Evolutionary conservation across 2,888 invertebrate genomes (phyloP).

Genomic region (Bombylius discolor): DNA sequence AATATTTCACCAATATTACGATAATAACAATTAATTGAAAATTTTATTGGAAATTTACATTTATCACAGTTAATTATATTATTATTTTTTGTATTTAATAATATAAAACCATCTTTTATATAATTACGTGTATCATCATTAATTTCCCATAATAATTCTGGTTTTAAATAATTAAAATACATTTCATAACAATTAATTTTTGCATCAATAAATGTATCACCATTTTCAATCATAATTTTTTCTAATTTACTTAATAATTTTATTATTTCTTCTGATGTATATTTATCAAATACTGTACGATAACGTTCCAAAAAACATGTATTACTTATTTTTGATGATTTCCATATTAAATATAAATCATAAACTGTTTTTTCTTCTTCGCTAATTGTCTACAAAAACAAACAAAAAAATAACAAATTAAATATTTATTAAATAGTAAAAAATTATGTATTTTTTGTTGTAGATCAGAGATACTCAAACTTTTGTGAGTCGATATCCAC

Average conservation of each 20-base stretch:
- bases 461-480: no score
- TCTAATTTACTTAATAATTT: conserved; percentile 27
- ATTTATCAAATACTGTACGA: conserved; percentile 32
- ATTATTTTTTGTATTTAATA: conserved; percentile 21
- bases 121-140: conserved; percentile 33
- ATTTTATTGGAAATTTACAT: conserved; percentile 33
- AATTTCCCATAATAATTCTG: conserved; percentile 36
- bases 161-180: conserved; percentile 36
- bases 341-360: conserved; percentile 33
- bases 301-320: conserved; percentile 31
- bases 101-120: conserved; percentile 30
- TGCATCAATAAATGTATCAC: conserved; percentile 26
- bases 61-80: conserved; percentile 29
- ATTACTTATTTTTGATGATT: conserved; percentile 33
- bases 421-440: no score
- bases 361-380: conserved; percentile 35
- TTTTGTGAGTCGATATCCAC: no score
- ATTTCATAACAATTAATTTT: conserved; percentile 32
- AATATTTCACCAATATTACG: conserved; percentile 31
- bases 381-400: conserved; percentile 17
- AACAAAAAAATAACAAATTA: not conserved
- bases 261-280: conserved; percentile 31
- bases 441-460: no score
- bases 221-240: conserved; percentile 31
- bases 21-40: conserved; percentile 30